Base-by-base conservation (phyloP, 23 tunicate genomes). In the Ciona savignyi region DNA sequence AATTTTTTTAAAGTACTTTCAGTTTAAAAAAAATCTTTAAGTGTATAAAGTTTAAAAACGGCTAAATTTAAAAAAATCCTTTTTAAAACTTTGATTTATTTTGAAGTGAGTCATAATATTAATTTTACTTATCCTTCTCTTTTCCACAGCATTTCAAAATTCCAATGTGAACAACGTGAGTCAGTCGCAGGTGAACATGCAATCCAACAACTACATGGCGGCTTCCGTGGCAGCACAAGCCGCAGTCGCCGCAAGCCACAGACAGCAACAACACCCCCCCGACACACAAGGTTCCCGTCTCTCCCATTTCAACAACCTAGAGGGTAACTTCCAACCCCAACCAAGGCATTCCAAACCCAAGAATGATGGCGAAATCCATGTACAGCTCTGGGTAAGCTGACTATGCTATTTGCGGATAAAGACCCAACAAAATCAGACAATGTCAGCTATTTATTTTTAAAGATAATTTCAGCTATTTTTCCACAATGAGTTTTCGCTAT, bases 161-260 rank as follows among this genome's bases (percentile, higher is more conserved):
- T 29, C 61, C 32, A 29, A 3, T 4, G 33, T n/a, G 6, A 49
- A 49, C 2, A 33, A 33, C 23, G 32, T 3, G 4, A 72, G 49
- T 64, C 63, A 48, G 22, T 9, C 32, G 51, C 56, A 33, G 2
- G 51, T 32, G 11, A 34, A 33, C 27, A 25, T 34, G 1, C 76
- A 72, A 6, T n/a, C 72, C 29, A 77, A 66, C 73, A 74, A 82
- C 71, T 75, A 67, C 62, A 66, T 73, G 23, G 66, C 65, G 3
- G 87, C 87, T 1, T 63, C 61, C 26, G 80, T 78, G 22, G 80
- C 87, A 0, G 87, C 87, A 0, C 86, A 73, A 28, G 73, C 34
- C 6, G 86, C 76, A 0, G 25, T 81, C 1, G 73, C 27, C 62
- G 87, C 87, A 0, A 74, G 87, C 49, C 75, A 68, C 29, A 72